These are phyloP conservation scores for Pantherophis guttatus DNA, from an alignment of 2,113 vertebrate species.

Conservation along the genomic window DNA sequence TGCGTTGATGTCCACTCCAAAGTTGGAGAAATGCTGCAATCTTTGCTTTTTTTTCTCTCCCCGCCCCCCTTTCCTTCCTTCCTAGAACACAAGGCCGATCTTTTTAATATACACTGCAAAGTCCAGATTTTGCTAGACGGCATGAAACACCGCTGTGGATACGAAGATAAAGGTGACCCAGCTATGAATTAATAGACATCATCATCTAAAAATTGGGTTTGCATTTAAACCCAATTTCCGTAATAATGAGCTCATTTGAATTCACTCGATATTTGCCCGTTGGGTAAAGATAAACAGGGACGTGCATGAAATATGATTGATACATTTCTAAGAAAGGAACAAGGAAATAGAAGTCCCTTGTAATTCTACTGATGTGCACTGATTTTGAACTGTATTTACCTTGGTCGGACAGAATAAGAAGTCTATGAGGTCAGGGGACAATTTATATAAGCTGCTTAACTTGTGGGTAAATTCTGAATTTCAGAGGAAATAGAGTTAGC, in stretches of 20 bases:
- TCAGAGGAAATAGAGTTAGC: conserved; percentile 45
- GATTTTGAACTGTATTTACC: background rate
- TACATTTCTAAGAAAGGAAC: background rate
- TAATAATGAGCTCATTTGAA: background rate
- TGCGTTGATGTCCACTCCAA: background rate
- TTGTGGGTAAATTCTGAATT: background rate
- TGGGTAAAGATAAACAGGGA: background rate
- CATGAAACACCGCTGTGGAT: conserved; percentile 34
- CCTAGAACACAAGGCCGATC: conserved; percentile 40
- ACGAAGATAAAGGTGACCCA: conserved; percentile 39
- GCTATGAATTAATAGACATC: background rate
- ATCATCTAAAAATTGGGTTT: too few species aligned
- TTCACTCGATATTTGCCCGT: background rate
- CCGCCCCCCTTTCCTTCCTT: background rate
- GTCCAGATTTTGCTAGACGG: conserved; percentile 47
- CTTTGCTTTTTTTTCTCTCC: background rate
- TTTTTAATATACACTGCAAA: conserved; percentile 53
- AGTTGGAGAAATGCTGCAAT: background rate
- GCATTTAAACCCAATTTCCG: background rate
- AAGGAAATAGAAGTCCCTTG: background rate
- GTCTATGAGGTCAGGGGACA: background rate
- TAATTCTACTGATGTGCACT: background rate
- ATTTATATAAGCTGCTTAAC: background rate
- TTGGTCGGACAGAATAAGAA: background rate
- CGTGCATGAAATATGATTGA: background rate